Evolutionary conservation across 2,888 invertebrate species (phyloP).

Genomic region (Cheilosia pagana): DNA sequence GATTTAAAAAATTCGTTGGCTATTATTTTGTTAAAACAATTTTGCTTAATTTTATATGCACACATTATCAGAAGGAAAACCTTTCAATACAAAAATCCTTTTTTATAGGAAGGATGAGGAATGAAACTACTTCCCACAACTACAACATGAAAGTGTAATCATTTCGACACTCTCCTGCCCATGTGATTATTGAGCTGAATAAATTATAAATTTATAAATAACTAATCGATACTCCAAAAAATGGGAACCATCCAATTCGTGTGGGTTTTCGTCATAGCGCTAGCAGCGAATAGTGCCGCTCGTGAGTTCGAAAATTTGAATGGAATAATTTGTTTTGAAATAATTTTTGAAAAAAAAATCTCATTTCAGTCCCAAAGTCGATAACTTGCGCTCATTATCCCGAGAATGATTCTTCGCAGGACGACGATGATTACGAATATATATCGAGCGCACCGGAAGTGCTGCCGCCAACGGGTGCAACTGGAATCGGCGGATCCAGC

Average conservation of each 20-base stretch:
- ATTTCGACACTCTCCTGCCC: neutral
- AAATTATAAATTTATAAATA: neutral
- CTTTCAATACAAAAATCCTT: neutral
- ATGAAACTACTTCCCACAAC: neutral
- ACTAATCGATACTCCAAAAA: conserved; percentile 1
- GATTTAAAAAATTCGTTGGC: no score
- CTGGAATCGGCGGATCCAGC: conserved; percentile 8
- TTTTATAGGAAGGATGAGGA: conserved; percentile 32
- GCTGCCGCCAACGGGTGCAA: conserved; percentile 2
- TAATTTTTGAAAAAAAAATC: neutral
- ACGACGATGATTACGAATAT: conserved; percentile 68
- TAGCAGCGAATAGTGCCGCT: conserved; percentile 33
- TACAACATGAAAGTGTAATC: conserved; percentile 32
- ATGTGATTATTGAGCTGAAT: conserved; percentile 27
- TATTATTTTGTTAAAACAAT: no score
- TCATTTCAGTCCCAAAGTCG: conserved; percentile 50
- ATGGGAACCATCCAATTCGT: conserved; percentile 27
- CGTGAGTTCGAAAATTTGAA: conserved; percentile 30
- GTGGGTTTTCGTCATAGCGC: conserved; percentile 25
- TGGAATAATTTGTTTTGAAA: neutral
- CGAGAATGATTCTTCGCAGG: conserved; percentile 64
- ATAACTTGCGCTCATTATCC: conserved; percentile 62
- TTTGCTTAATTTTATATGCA: neutral
- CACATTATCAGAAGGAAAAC: neutral
- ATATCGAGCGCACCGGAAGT: conserved; percentile 59